Evolutionary conservation across 2,888 invertebrate genomes (phyloP).

Genomic region (Uloborus plumipes): DNA sequence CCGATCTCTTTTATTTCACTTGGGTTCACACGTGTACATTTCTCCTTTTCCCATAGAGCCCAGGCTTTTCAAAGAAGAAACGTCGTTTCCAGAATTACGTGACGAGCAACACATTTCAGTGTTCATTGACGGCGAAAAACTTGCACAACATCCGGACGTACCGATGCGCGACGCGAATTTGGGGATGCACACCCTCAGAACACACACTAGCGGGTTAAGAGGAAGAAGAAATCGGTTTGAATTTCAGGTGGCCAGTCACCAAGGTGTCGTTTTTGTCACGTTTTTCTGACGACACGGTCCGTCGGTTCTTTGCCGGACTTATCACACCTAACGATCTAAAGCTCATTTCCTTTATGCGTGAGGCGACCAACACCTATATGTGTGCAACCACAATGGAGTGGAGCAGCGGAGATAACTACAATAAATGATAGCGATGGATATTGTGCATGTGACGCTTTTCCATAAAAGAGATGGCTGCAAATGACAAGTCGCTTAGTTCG

Average conservation of each 20-base stretch:
- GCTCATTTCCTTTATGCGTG: conserved; percentile 13
- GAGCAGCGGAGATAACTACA: too few relatives aligned
- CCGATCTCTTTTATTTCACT: too few relatives aligned
- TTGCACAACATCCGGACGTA: conserved; percentile 56
- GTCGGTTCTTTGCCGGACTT: conserved; percentile 6
- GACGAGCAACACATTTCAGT: conserved; percentile 37
- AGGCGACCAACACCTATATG: neutral
- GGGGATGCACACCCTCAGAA: neutral
- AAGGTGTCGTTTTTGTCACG: conserved; percentile 62
- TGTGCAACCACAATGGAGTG: too few relatives aligned
- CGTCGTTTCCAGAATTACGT: conserved; percentile 9
- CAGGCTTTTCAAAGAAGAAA: conserved; percentile 1
- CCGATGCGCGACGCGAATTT: conserved; percentile 31
- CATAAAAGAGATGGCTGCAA: too few relatives aligned
- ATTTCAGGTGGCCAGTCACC: conserved; percentile 28
- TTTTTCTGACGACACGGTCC: conserved; percentile 48
- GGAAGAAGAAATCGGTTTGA: conserved; percentile 12
- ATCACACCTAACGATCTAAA: neutral
- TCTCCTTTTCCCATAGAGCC: conserved; percentile 39
- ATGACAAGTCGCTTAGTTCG: too few relatives aligned
- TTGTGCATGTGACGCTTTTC: too few relatives aligned
- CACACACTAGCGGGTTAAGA: neutral
- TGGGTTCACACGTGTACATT: neutral
- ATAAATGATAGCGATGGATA: too few relatives aligned
- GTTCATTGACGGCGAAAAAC: conserved; percentile 41